A percentile compares a stretch with the other conserved stretches of the same genome.
These are phyloP conservation scores for Lethenteron reissneri DNA, from an alignment of 2,113 vertebrate genomes.

Conservation along the genomic window DNA sequence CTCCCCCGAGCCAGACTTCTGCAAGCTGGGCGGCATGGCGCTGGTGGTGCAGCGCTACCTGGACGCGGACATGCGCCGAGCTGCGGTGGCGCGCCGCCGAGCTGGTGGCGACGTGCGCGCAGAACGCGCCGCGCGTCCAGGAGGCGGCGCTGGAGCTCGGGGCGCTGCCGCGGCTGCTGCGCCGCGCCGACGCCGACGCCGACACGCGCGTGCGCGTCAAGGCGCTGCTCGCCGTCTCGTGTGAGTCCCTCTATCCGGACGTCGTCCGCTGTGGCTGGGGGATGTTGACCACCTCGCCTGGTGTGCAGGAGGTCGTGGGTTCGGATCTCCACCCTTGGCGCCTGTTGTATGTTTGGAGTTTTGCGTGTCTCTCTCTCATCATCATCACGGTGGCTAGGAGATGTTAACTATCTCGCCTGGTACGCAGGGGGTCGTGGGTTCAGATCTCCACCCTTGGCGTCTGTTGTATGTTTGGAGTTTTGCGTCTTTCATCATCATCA, in stretches of 20 bases:
- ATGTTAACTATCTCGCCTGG: too few species aligned
- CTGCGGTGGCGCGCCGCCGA: slow-evolving; percentile 51
- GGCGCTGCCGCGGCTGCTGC: slow-evolving; percentile 35
- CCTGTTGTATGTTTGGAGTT: too few species aligned
- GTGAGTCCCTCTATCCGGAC: slow-evolving; percentile 24
- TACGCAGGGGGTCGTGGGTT: too few species aligned
- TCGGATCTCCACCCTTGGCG: too few species aligned
- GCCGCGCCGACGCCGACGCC: slow-evolving; percentile 39
- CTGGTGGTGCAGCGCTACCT: slow-evolving; percentile 38
- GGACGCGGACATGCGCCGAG: slow-evolving; percentile 26
- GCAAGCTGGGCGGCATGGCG: slow-evolving; percentile 53
- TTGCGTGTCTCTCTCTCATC: too few species aligned
- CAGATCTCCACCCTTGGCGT: too few species aligned
- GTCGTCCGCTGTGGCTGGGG: neutral
- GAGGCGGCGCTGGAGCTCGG: slow-evolving; percentile 33
- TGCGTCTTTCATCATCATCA: too few species aligned
- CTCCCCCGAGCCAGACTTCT: slow-evolving; percentile 32
- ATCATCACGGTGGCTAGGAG: too few species aligned
- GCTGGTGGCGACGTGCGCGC: slow-evolving; percentile 47
- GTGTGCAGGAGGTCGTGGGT: too few species aligned
- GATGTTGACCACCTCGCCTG: too few species aligned
- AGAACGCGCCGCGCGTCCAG: slow-evolving; percentile 62
- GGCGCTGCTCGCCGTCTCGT: slow-evolving; percentile 59
- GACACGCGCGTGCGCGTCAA: slow-evolving; percentile 42
- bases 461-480: too few species aligned